phyloP scores from a whole-genome alignment of 2,888 invertebrate species.

The Rotaria sp. region DNA sequence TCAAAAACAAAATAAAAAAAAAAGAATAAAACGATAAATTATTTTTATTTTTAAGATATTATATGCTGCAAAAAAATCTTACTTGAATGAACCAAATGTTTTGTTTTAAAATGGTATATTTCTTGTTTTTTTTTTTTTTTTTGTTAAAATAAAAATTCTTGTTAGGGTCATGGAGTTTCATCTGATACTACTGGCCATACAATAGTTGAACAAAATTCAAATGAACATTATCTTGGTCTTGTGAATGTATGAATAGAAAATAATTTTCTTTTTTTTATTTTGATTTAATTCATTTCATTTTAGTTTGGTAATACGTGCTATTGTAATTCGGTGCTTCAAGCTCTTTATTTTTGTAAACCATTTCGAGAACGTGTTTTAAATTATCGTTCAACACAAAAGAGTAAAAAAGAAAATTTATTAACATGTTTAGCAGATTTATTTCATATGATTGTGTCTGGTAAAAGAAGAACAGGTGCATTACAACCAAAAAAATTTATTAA shows the following conservation, averaged over 20 bases:
- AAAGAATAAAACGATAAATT: too few relatives aligned
- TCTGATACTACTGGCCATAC: constrained; percentile 31
- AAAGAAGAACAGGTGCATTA: constrained; percentile 95
- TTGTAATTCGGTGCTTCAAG: constrained; percentile 97
- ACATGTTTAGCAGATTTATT: constrained; percentile 97
- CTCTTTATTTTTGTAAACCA: constrained; percentile 95
- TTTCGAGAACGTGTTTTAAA: constrained; percentile 74
- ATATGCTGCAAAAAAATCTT: not conserved
- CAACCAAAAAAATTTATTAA: constrained; percentile 99
- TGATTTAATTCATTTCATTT: constrained; percentile 44
- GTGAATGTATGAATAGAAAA: constrained; percentile 74
- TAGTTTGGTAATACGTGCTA: constrained; percentile 98
- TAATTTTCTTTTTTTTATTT: constrained; percentile 42
- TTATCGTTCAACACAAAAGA: not conserved
- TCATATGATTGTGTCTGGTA: constrained; percentile 98
- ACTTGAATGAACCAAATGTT: constrained; percentile 11
- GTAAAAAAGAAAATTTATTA: constrained; percentile 80
- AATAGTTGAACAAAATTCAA: constrained; percentile 64
- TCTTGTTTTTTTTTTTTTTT: not conserved
- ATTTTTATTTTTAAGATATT: not conserved
- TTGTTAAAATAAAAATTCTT: not conserved
- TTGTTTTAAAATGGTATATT: constrained; percentile 22
- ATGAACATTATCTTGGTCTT: constrained; percentile 98
- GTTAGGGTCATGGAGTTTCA: constrained; percentile 24
- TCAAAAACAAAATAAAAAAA: too few relatives aligned